These are phyloP conservation scores for Eulemur rufifrons DNA, from an alignment of 2,113 vertebrate species.

Conservation along the genomic window DNA sequence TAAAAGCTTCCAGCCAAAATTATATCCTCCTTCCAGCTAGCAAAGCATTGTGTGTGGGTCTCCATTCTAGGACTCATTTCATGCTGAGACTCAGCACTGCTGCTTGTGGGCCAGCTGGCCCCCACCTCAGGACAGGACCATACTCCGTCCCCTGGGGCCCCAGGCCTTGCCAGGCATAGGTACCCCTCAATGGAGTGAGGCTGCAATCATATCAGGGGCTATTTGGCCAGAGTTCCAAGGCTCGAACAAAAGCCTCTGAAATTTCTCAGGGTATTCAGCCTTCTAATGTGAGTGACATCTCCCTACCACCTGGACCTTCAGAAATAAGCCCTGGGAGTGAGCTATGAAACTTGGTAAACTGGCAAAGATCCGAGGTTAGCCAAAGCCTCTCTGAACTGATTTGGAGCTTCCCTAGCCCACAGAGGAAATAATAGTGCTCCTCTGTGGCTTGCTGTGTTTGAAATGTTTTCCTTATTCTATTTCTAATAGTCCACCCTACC, in stretches of 20 bases:
- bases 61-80: neutral
- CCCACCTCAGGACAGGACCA: neutral
- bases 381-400: neutral
- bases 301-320: neutral
- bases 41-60: neutral
- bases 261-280: neutral
- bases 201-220: neutral
- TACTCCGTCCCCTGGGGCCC: neutral
- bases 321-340: neutral
- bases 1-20: neutral
- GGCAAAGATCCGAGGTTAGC: neutral
- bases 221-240: neutral
- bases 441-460: neutral
- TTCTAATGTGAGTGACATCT: neutral
- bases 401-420: neutral
- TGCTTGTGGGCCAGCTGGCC: neutral
- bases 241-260: conserved; percentile 8
- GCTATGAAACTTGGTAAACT: neutral
- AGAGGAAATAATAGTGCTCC: neutral
- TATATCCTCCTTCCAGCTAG: neutral
- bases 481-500: neutral
- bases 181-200: neutral
- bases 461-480: neutral
- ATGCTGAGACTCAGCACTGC: neutral
- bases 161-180: neutral